phyloP scores from a whole-genome alignment of 2,888 invertebrate species.

The Andrena trimmerana region DNA sequence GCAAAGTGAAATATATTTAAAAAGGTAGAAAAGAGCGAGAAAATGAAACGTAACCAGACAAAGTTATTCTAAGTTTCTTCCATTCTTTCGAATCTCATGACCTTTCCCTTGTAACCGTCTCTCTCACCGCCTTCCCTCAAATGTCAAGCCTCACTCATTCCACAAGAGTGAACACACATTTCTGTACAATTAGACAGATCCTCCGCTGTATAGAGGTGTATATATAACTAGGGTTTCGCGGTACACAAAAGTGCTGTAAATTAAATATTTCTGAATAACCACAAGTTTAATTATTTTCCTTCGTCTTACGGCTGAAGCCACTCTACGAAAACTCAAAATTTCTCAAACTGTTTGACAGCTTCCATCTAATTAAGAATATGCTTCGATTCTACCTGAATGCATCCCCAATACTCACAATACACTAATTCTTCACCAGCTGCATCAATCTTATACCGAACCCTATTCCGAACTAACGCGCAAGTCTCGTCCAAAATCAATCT shows the following conservation, averaged over 20 bases:
- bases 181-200: conserved; percentile 26
- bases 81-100: conserved; percentile 28
- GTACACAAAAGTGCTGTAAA: background rate
- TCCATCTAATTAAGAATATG: too few relatives aligned
- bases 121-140: conserved; percentile 35
- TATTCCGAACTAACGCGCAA: too few relatives aligned
- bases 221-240: conserved; percentile 22
- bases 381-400: too few relatives aligned
- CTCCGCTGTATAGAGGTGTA: conserved; percentile 22
- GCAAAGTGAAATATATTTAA: background rate
- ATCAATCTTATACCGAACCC: too few relatives aligned
- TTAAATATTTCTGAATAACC: conserved; percentile 25
- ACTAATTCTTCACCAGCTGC: too few relatives aligned
- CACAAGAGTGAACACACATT: conserved; percentile 17
- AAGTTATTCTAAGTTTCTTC: conserved; percentile 19
- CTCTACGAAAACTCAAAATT: too few relatives aligned
- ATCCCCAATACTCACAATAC: too few relatives aligned
- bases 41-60: conserved; percentile 23
- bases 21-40: background rate
- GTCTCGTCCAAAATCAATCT: too few relatives aligned
- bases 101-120: conserved; percentile 21
- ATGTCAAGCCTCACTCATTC: conserved; percentile 18
- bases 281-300: background rate
- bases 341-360: too few relatives aligned
- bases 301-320: background rate